These are phyloP conservation scores for Axea sp. DNA, from an alignment of 2,888 invertebrate species.

Conservation along the genomic window DNA sequence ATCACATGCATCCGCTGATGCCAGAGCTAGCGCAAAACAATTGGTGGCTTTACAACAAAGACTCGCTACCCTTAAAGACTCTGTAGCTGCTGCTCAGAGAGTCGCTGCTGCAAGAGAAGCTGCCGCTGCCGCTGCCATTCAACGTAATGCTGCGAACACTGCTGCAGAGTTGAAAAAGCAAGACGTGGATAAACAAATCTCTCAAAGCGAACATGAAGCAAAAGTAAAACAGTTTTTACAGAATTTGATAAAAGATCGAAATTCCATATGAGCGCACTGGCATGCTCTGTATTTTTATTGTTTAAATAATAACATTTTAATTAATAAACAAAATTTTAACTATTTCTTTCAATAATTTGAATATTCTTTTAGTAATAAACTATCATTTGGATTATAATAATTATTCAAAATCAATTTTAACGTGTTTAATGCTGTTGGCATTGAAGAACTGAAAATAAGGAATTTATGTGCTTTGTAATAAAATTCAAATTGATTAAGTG, in stretches of 20 bases:
- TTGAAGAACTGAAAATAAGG: neutral
- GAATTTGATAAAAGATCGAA: no score
- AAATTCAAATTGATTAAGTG: slow-evolving; percentile 26
- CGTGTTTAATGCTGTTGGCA: neutral
- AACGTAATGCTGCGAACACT: slow-evolving; percentile 85
- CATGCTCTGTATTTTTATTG: no score
- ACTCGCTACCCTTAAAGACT: slow-evolving; percentile 85
- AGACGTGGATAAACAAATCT: slow-evolving; percentile 77
- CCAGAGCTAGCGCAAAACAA: slow-evolving; percentile 82
- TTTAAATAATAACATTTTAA: no score
- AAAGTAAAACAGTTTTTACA: slow-evolving; percentile 71
- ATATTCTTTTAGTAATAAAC: neutral
- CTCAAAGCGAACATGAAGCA: slow-evolving; percentile 75
- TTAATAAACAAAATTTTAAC: no score
- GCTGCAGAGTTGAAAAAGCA: slow-evolving; percentile 85
- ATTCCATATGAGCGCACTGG: no score
- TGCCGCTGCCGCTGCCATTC: slow-evolving; percentile 86
- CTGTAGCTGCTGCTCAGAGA: slow-evolving; percentile 86
- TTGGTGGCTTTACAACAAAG: slow-evolving; percentile 83
- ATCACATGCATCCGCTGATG: slow-evolving; percentile 73
- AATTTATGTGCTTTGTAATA: slow-evolving; percentile 6
- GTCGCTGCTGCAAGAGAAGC: slow-evolving; percentile 87
- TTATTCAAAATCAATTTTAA: neutral
- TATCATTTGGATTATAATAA: neutral
- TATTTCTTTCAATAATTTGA: no score